A percentile compares a stretch with the other conserved stretches of the same genome.
These are phyloP conservation scores for Megalops atlanticus DNA, from an alignment of 2,113 vertebrate genomes.

Conservation along the genomic window DNA sequence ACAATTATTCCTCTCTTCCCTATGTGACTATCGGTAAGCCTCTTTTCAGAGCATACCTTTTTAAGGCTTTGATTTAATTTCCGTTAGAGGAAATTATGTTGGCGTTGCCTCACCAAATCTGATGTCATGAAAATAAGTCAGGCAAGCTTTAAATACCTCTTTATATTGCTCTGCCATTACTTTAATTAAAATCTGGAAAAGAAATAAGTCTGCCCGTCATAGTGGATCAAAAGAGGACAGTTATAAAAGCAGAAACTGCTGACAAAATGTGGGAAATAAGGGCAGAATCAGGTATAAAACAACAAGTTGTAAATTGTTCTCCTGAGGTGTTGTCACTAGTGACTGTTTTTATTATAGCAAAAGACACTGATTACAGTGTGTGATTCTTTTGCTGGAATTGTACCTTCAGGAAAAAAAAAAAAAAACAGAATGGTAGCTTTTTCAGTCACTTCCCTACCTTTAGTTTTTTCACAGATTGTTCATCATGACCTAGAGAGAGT, in stretches of 20 bases:
- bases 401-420: no score
- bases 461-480: neutral
- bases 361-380: no score
- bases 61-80: neutral
- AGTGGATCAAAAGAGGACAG: neutral
- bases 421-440: no score
- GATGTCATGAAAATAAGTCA: conserved; percentile 4
- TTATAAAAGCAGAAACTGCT: neutral
- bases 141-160: neutral
- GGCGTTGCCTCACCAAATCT: neutral
- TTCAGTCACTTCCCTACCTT: no score
- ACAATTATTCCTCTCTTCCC: neutral
- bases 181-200: neutral
- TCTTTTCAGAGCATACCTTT: neutral
- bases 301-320: no score
- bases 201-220: neutral
- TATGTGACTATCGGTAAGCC: neutral
- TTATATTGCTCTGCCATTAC: conserved; percentile 2
- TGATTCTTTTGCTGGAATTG: no score
- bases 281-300: neutral
- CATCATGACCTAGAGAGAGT: neutral
- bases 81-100: neutral
- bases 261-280: neutral
- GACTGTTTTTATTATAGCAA: no score
- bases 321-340: no score